phyloP scores from a whole-genome alignment of 1,140 invertebrate genomes.

The Eriocheir sinensis region DNA sequence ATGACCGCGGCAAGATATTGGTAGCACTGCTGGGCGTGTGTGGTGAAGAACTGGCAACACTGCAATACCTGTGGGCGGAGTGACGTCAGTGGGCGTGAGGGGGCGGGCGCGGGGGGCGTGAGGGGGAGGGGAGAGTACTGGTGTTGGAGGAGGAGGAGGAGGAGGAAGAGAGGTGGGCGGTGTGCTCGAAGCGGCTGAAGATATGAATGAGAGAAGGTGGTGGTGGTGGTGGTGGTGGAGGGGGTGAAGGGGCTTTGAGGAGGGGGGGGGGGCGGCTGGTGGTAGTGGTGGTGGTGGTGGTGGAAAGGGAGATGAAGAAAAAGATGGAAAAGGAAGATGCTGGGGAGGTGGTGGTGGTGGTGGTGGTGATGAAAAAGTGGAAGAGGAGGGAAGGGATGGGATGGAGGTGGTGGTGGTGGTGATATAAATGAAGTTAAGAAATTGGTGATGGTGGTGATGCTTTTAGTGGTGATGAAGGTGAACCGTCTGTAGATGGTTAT shows the following conservation, averaged over 20 bases:
- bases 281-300: not conserved
- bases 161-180: not conserved
- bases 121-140: not conserved
- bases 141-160: not conserved
- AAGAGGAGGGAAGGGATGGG: not conserved
- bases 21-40: not conserved
- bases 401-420: not conserved
- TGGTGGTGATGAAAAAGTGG: not conserved
- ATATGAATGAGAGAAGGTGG: not conserved
- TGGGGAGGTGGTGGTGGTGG: not conserved
- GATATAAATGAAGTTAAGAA: not conserved
- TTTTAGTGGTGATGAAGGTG: too few relatives aligned
- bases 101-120: not conserved
- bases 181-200: not conserved
- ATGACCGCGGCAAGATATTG: not conserved
- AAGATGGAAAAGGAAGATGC: not conserved
- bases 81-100: slow-evolving; percentile 51
- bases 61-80: slow-evolving; percentile 67
- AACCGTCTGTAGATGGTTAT: too few relatives aligned
- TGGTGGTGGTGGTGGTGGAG: not conserved
- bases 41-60: slow-evolving; percentile 46
- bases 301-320: not conserved
- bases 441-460: not conserved
- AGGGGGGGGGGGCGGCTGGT: not conserved
- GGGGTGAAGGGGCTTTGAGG: not conserved